Conservation (phyloP, 92 coral and sea anemone species). For the Zoanthus sansibaricus region DNA sequence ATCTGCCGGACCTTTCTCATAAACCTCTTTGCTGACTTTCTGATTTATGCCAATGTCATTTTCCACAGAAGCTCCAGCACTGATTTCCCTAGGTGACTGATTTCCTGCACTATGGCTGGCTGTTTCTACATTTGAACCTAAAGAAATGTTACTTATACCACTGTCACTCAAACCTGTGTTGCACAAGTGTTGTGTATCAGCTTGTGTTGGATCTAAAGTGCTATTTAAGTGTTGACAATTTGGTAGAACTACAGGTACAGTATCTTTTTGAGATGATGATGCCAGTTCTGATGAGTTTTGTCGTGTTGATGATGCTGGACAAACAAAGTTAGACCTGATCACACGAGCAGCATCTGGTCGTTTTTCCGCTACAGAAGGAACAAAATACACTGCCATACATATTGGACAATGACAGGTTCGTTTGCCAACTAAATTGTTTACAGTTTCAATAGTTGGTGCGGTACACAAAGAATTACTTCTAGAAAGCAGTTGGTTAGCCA, state of each 20-base stretch:
- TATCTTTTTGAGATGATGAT: background rate
- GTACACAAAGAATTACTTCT: slow-evolving; percentile 32
- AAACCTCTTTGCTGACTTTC: background rate
- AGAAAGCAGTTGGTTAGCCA: background rate
- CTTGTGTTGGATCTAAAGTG: slow-evolving; percentile 1
- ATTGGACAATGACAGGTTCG: slow-evolving; percentile 10
- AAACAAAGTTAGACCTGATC: background rate
- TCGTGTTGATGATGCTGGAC: background rate
- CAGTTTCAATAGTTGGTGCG: slow-evolving; percentile 22
- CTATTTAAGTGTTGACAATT: background rate
- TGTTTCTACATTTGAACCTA: slow-evolving; percentile 42
- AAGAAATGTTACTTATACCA: slow-evolving; percentile 58
- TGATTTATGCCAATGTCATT: background rate
- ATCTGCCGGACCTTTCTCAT: slow-evolving; percentile 9
- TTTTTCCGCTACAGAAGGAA: background rate
- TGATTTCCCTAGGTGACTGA: slow-evolving; percentile 12
- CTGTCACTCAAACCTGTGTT: slow-evolving; percentile 44
- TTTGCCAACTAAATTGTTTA: background rate
- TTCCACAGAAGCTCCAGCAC: background rate
- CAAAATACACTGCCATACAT: slow-evolving; percentile 35
- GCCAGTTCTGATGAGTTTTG: background rate
- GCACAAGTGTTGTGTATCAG: background rate
- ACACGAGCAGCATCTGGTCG: background rate
- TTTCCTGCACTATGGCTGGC: background rate
- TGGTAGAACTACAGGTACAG: background rate